Base-by-base conservation (phyloP, 2,113 vertebrate species). In the Tauraco erythrolophus region DNA sequence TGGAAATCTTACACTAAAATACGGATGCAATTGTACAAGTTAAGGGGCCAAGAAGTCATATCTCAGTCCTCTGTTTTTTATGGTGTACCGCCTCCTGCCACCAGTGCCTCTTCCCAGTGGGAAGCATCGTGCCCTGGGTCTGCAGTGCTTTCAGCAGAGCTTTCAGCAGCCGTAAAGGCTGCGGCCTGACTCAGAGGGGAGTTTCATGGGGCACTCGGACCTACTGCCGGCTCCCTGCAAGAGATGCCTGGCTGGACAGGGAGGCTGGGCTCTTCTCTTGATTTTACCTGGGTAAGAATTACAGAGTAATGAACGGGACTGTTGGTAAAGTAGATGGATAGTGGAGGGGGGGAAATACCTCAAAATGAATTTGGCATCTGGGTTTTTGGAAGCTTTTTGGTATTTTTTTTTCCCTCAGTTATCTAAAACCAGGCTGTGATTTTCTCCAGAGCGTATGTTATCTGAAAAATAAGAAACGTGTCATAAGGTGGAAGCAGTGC, bases 121-220 rank as follows among this genome's bases (percentile, higher is more conserved):
- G 72, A 74, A 30, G 11, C 0, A 0, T 24, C 31, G 41, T 41
- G 46, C 11, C 17, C 51, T 51, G 74, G 25, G 16, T 61, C 37
- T 62, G 70, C 58, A 78, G 58, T 48, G 57, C 69, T 48, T 56
- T 45, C 1, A 1, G 37, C 61, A 50, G 51, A 88, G 28, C 50
- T 35, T 74, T 41, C 45, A 65, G 57, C 45, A 53, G n/a, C n/a
- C 17, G 24, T 14, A 35, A 58, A 24, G 31, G 21, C 46, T 56
- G 46, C 16, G 41, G 33, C 24, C 33, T 1, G 0, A 8, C 15
- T 64, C 1, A 0, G 1, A 1, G 30, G 17, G 27, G 10, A 33
- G 7, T 35, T 30, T 16, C 27, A 23, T 70, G 83, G 19, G n/a
- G 39, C 39, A 31, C 23, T 28, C 1, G 0, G 33, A 57, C 35